Evolutionary conservation across 2,797 vertebrate genomes (phyloP).

Genomic region (Malurus leucopterus): DNA sequence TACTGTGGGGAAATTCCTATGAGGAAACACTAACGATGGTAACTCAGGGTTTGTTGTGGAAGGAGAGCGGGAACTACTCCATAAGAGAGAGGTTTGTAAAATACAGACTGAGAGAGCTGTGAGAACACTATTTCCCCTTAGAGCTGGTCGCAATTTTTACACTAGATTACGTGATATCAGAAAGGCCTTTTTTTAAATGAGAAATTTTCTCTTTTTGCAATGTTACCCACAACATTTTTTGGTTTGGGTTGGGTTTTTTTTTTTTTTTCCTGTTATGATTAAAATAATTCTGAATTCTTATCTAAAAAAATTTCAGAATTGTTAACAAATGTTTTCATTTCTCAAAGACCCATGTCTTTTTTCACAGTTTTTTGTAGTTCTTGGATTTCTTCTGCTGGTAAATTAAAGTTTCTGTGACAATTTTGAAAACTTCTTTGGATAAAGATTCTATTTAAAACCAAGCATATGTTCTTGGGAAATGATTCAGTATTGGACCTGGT

Average conservation of each 20-base stretch:
- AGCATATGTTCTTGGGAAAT: background rate
- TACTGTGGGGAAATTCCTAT: background rate
- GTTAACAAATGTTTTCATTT: background rate
- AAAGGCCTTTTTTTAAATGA: background rate
- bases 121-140: slow-evolving; percentile 18
- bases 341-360: background rate
- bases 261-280: background rate
- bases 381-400: background rate
- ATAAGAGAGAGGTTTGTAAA: background rate
- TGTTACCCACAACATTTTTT: background rate
- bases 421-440: slow-evolving; percentile 19
- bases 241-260: background rate
- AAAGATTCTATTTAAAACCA: background rate
- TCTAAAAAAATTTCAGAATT: slow-evolving; percentile 11
- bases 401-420: background rate
- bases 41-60: background rate
- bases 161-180: background rate
- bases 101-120: background rate
- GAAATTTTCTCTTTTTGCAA: background rate
- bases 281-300: slow-evolving; percentile 14
- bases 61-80: background rate
- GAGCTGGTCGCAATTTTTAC: background rate
- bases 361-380: background rate
- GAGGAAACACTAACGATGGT: background rate
- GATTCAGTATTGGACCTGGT: background rate